Evolutionary conservation across 2,797 vertebrate species (phyloP), one percentile per base, ranked within the genome.

Genomic region (Acanthiza pusilla): DNA sequence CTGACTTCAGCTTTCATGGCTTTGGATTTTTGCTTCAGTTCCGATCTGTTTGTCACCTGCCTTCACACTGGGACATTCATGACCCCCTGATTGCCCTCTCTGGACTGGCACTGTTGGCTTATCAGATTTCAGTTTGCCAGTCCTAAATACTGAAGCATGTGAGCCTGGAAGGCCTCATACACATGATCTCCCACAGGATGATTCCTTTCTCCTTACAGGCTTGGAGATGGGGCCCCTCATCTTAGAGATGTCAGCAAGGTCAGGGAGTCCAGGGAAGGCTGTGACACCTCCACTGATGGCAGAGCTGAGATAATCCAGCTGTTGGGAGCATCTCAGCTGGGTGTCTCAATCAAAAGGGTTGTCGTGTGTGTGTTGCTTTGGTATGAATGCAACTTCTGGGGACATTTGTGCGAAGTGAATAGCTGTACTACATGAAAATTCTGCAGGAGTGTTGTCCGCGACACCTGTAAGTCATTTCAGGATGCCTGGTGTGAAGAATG

Each of bases 391-490:
- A 86, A 50, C 62, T 73, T 85, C 30, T 53, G 5, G 40, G 83
- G 51, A 38, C 23, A 16, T 63, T 62, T 47, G 16, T 93, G 53
- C 55, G 42, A 68, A 92, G 71, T 13, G 34, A 72, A 26, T 54
- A 48, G 68, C 6, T 6, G 1, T 51, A 62, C 26, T 40, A 38
- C 27, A 61, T 73, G 34, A 16, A 92, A 68, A 63, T 81, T 63
- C 51, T 71, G 63, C 3, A 4, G 71, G 38, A 87, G 23, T 0
- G 2, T 74, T 84, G 83, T 86, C 82, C 16, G 48, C 79, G 77
- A 38, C 92, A 91, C 88, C 91, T 94, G 85, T 94, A 66, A 92
- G 82, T 93, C 78, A 82, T 96, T 95, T 93, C 70, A 75, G 85
- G 43, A 68, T 82, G 55, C 55, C 82, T 94, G 62, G 23, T 66